These are phyloP conservation scores for Sardina pilchardus DNA, from an alignment of 2,113 vertebrate genomes.

Conservation along the genomic window DNA sequence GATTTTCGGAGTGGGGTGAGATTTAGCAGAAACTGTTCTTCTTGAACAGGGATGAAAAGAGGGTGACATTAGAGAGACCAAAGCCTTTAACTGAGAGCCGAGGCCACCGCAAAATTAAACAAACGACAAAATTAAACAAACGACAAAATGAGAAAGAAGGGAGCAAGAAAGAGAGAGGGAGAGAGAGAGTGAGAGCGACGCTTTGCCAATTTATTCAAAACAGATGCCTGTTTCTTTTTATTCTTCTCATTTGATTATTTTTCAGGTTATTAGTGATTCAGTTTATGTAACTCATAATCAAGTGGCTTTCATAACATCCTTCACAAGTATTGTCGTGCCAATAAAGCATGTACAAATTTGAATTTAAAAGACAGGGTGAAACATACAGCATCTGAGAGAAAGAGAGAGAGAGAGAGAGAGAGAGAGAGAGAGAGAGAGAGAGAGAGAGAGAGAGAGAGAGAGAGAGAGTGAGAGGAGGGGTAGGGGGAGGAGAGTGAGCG, in stretches of 20 bases:
- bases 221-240: constrained; percentile 17
- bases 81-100: neutral
- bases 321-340: constrained; percentile 14
- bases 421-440: neutral
- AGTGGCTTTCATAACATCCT: constrained; percentile 18
- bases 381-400: neutral
- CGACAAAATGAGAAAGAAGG: neutral
- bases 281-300: constrained; percentile 19
- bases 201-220: constrained; percentile 37
- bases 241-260: constrained; percentile 14
- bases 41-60: neutral
- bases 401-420: neutral
- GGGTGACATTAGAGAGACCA: neutral
- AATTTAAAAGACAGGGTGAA: constrained; percentile 16
- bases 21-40: neutral
- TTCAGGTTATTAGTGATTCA: constrained; percentile 12
- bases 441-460: neutral
- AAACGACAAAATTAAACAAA: constrained; percentile 11
- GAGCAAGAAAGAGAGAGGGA: neutral
- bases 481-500: neutral
- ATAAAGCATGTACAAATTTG: constrained; percentile 12
- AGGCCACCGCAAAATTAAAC: neutral
- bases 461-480: neutral
- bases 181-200: constrained; percentile 54
- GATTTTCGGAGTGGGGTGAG: neutral